Percentiles rank a stretch among this genome's conserved stretches.
These are phyloP conservation scores for Epicampocera succincta DNA, from an alignment of 2,888 invertebrate species.

Conservation along the genomic window DNA sequence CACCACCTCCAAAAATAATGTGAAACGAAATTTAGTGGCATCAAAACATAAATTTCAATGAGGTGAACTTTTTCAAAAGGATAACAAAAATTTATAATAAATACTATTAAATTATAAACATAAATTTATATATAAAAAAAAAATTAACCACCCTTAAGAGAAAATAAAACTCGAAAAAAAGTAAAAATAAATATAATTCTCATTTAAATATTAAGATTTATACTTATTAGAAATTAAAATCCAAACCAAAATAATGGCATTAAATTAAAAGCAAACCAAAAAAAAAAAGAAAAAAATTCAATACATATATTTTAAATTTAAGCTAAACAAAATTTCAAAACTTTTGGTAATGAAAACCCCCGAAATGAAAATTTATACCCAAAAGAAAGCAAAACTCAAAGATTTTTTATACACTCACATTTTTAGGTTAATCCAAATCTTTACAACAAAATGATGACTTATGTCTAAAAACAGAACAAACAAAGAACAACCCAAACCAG, in stretches of 20 bases:
- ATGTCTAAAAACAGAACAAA: constrained; percentile 58
- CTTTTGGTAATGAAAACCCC: constrained; percentile 63
- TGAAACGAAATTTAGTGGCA: constrained; percentile 71
- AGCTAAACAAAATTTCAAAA: constrained; percentile 59
- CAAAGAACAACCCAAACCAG: background rate
- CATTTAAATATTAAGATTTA: constrained; percentile 72
- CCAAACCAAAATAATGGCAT: constrained; percentile 65
- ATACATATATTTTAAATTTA: constrained; percentile 55
- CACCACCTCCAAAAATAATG: constrained; percentile 66
- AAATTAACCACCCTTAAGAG: constrained; percentile 58
- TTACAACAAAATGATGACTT: constrained; percentile 67
- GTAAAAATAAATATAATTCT: constrained; percentile 62
- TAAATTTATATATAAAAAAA: constrained; percentile 60
- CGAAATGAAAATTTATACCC: constrained; percentile 34
- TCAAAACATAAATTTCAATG: constrained; percentile 27
- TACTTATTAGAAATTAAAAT: constrained; percentile 67
- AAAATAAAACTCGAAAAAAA: constrained; percentile 31
- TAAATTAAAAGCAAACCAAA: too few relatives aligned
- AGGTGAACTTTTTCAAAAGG: constrained; percentile 27
- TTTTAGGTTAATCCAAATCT: constrained; percentile 61
- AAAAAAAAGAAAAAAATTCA: constrained; percentile 22
- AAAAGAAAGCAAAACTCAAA: constrained; percentile 5
- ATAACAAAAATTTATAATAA: constrained; percentile 54
- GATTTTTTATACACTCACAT: constrained; percentile 5
- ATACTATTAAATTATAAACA: constrained; percentile 60